Conservation (phyloP, 2,797 vertebrate genomes). For the Benthosema pterotum region DNA sequence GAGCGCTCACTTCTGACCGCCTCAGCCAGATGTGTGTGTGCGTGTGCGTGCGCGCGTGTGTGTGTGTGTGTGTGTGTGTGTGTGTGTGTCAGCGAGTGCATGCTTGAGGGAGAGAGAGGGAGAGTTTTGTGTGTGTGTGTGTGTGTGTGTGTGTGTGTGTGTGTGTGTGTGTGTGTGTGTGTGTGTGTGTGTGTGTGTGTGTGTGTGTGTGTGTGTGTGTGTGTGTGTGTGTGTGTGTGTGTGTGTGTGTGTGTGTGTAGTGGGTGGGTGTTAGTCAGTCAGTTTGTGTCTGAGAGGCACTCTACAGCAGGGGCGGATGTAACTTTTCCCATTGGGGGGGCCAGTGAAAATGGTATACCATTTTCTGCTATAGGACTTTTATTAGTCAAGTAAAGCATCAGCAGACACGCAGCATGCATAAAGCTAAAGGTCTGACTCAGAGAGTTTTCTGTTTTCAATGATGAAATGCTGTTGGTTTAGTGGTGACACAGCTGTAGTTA, state of each 20-base stretch:
- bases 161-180: constrained; percentile 49
- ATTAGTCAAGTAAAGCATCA: no score
- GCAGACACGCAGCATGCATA: no score
- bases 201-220: constrained; percentile 21
- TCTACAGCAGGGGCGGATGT: no score
- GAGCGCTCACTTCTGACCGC: constrained; percentile 44
- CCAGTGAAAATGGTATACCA: no score
- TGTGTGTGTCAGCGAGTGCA: constrained; percentile 43
- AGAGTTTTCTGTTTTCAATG: no score
- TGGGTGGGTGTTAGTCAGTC: constrained; percentile 72
- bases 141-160: constrained; percentile 71
- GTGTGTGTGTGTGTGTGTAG: constrained; percentile 55
- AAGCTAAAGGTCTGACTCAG: no score
- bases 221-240: constrained; percentile 50
- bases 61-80: constrained; percentile 29
- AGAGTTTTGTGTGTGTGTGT: constrained; percentile 59
- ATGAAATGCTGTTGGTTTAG: no score
- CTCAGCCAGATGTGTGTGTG: constrained; percentile 18
- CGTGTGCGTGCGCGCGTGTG: constrained; percentile 41
- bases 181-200: constrained; percentile 39
- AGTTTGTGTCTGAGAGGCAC: constrained; percentile 58
- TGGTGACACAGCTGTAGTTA: no score
- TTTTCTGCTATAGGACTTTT: no score
- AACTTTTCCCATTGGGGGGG: no score
- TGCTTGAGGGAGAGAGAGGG: background rate